phyloP scores from a whole-genome alignment of 2,888 invertebrate genomes.

The Andricus quercusramuli region DNA sequence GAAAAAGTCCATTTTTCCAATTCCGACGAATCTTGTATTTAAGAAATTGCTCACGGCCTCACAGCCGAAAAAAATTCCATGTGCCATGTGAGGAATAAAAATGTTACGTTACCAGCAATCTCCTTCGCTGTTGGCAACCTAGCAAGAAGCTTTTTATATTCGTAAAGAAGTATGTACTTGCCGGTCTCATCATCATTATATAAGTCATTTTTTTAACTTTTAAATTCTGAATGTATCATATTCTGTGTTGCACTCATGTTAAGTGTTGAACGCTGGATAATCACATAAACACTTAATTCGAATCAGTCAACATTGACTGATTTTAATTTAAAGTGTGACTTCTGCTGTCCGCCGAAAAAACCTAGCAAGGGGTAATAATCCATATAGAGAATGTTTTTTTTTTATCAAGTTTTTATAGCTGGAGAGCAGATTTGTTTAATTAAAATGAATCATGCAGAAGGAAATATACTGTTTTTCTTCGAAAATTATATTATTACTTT shows the following conservation, averaged over 20 bases:
- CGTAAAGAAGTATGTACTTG: constrained; percentile 57
- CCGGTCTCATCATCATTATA: constrained; percentile 60
- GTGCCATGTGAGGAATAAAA: constrained; percentile 67
- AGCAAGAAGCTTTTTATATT: constrained; percentile 65
- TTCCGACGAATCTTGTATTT: not conserved
- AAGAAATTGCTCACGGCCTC: constrained; percentile 67
- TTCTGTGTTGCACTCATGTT: constrained; percentile 65
- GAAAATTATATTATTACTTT: not conserved
- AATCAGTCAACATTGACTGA: too few species aligned
- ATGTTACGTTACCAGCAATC: constrained; percentile 55
- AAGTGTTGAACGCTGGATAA: constrained; percentile 59
- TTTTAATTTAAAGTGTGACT: too few species aligned
- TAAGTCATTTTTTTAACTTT: constrained; percentile 62
- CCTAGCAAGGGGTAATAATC: too few species aligned
- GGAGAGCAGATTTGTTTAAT: constrained; percentile 37
- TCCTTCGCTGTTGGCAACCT: constrained; percentile 64
- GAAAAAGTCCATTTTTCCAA: not conserved
- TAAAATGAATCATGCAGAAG: not conserved
- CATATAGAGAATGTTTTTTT: too few species aligned
- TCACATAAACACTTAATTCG: constrained; percentile 40
- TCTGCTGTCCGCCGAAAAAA: too few species aligned
- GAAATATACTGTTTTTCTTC: not conserved
- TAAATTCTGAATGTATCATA: constrained; percentile 65
- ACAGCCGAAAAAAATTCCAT: constrained; percentile 74
- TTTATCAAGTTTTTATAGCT: too few species aligned